A percentile compares a stretch with the other conserved stretches of the same genome.
phyloP scores from a whole-genome alignment of 2,113 vertebrate species.

The Pungitius pungitius region DNA sequence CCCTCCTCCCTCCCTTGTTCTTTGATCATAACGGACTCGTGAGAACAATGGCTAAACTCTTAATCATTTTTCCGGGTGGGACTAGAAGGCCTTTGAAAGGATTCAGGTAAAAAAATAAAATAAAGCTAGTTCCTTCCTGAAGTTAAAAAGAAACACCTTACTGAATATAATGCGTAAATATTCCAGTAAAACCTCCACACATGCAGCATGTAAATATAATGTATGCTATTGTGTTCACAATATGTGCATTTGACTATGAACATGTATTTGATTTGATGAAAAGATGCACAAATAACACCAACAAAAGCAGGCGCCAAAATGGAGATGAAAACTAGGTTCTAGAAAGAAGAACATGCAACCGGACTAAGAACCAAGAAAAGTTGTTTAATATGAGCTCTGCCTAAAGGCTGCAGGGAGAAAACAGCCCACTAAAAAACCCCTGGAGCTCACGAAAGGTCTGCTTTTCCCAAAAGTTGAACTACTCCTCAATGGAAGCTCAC shows the following conservation, averaged over 20 bases:
- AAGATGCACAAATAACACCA: neutral
- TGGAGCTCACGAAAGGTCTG: too few species aligned
- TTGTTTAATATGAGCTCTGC: too few species aligned
- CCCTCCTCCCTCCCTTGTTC: slow-evolving; percentile 51
- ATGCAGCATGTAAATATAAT: neutral
- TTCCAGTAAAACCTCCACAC: neutral
- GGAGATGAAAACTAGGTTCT: too few species aligned
- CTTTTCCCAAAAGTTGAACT: neutral
- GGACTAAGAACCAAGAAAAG: too few species aligned
- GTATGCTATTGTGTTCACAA: neutral
- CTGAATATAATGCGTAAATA: neutral
- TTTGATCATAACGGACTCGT: slow-evolving; percentile 55
- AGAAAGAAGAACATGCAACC: too few species aligned
- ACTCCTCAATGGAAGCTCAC: neutral
- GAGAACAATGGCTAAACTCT: slow-evolving; percentile 34
- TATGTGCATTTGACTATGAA: neutral
- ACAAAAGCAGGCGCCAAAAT: too few species aligned
- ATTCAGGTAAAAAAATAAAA: slow-evolving; percentile 12
- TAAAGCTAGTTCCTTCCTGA: neutral
- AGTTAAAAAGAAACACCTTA: neutral
- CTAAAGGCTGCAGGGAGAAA: too few species aligned
- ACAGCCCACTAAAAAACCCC: neutral
- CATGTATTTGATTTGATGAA: neutral
- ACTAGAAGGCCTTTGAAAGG: slow-evolving; percentile 18
- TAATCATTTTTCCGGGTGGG: slow-evolving; percentile 10